These are phyloP conservation scores for Limanda limanda DNA, from an alignment of 2,113 vertebrate species.

Conservation along the genomic window DNA sequence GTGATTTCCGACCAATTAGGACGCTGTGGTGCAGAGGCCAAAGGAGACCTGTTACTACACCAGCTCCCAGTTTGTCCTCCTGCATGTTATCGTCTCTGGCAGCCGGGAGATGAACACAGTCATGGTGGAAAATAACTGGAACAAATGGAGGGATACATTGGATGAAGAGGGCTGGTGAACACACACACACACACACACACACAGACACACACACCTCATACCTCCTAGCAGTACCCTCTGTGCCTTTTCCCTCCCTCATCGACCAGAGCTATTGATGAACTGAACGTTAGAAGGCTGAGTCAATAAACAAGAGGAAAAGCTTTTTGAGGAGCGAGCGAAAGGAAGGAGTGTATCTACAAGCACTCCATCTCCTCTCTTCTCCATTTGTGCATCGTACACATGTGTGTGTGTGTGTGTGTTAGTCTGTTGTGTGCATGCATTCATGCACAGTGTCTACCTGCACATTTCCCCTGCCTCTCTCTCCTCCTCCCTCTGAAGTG, in stretches of 20 bases:
- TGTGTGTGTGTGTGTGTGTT: not conserved
- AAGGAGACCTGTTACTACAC: constrained; percentile 39
- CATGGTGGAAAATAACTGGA: constrained; percentile 50
- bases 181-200: constrained; percentile 3
- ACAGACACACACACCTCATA: constrained; percentile 14
- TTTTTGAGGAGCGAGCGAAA: constrained; percentile 57
- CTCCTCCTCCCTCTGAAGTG: constrained; percentile 4
- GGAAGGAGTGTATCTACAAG: constrained; percentile 38
- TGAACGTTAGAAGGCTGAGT: constrained; percentile 62
- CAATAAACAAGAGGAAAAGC: constrained; percentile 73
- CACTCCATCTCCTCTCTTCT: constrained; percentile 32
- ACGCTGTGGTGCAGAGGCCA: constrained; percentile 29
- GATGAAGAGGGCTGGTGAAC: constrained; percentile 19
- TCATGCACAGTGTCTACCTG: constrained; percentile 4
- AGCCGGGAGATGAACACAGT: constrained; percentile 41
- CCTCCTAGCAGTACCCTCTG: constrained; percentile 44
- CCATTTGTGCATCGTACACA: not conserved
- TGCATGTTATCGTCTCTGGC: constrained; percentile 9
- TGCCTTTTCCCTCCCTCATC: constrained; percentile 54
- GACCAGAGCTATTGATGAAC: constrained; percentile 67
- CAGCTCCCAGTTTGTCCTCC: constrained; percentile 36
- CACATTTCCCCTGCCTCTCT: constrained; percentile 7
- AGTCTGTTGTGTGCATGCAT: not conserved
- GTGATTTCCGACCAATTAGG: constrained; percentile 56
- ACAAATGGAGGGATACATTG: constrained; percentile 34